Conservation (phyloP, 2,113 vertebrate genomes). For the Marcusenius ussheri region DNA sequence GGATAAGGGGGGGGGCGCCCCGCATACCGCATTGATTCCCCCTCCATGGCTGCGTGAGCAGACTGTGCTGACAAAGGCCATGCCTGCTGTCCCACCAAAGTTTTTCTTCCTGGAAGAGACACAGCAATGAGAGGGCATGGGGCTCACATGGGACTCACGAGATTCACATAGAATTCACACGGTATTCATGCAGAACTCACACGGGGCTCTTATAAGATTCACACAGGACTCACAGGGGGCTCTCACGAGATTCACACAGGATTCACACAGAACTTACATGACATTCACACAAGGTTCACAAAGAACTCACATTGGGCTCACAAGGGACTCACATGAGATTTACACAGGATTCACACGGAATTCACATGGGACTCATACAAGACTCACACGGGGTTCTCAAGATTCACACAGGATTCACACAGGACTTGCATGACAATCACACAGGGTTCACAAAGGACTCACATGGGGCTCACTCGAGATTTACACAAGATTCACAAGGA, state of each 20-base stretch:
- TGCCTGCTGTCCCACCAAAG: constrained; percentile 89
- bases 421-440: background rate
- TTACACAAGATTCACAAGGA: background rate
- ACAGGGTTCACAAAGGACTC: background rate
- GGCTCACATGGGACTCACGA: background rate
- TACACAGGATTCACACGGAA: background rate
- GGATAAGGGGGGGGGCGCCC: background rate
- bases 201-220: background rate
- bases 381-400: background rate
- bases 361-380: background rate
- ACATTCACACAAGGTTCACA: background rate
- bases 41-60: constrained; percentile 89
- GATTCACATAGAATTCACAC: background rate
- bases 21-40: constrained; percentile 87
- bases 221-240: background rate
- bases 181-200: background rate
- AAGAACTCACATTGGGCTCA: background rate
- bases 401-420: background rate
- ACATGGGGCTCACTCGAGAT: background rate
- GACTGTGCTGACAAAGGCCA: constrained; percentile 89
- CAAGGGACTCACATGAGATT: background rate
- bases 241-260: background rate
- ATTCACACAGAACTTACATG: background rate
- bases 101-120: constrained; percentile 67
- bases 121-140: background rate